Conservation (phyloP, 2,797 vertebrate species). For the Otolemur crassicaudatus region DNA sequence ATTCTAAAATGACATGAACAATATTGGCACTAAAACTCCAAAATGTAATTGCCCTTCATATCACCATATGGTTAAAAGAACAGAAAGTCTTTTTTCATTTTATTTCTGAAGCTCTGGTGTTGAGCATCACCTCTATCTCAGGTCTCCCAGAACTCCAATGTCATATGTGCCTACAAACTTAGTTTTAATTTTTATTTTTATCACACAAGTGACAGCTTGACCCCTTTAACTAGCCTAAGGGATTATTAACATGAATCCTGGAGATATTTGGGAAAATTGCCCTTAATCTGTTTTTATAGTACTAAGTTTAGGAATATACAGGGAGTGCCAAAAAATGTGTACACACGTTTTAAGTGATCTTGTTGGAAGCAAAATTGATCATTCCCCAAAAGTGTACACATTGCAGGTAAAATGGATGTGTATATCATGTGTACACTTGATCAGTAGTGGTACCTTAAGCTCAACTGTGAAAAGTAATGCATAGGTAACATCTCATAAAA, state of each 20-base stretch:
- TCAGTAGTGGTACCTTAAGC: too few relatives aligned
- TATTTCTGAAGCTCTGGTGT: background rate
- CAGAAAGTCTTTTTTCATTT: background rate
- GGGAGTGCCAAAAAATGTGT: too few relatives aligned
- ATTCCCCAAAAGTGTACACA: too few relatives aligned
- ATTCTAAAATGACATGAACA: conserved; percentile 13
- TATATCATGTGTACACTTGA: too few relatives aligned
- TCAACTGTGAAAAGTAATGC: too few relatives aligned
- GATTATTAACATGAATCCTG: background rate
- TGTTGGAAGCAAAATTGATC: too few relatives aligned
- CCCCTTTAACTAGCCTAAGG: background rate
- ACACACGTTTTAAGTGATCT: too few relatives aligned
- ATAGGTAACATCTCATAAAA: too few relatives aligned
- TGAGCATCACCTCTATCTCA: background rate
- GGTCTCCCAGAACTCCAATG: background rate
- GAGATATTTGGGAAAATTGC: background rate
- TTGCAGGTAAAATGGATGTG: too few relatives aligned
- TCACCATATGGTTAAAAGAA: background rate
- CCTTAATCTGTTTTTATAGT: conserved; percentile 4
- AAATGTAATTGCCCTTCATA: background rate
- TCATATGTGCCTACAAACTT: background rate
- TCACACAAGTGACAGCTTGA: background rate
- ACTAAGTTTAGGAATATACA: background rate
- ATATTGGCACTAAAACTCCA: background rate
- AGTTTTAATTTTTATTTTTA: background rate